phyloP scores from a whole-genome alignment of 2,797 vertebrate species.

The Acipenser oxyrinchus region DNA sequence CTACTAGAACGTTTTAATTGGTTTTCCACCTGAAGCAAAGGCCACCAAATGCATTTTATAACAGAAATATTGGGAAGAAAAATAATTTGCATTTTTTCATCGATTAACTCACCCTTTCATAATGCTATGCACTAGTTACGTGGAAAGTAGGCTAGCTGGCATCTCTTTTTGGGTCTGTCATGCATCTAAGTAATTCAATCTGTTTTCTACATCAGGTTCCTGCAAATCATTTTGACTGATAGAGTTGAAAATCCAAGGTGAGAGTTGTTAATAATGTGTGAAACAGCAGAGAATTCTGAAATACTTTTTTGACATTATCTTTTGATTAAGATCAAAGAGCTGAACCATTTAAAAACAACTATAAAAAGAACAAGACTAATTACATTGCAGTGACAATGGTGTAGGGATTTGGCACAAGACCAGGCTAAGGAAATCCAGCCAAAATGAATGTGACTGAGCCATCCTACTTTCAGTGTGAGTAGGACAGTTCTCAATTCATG shows the following conservation, averaged over 20 bases:
- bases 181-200: slow-evolving; percentile 12
- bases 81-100: slow-evolving; percentile 18
- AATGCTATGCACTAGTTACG: slow-evolving; percentile 20
- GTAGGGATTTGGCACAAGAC: no score
- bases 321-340: background rate
- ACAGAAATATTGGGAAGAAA: slow-evolving; percentile 20
- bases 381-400: no score
- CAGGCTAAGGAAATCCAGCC: no score
- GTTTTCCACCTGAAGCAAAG: background rate
- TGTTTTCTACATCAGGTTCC: slow-evolving; percentile 22
- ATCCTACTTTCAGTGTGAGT: no score
- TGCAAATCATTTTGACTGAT: slow-evolving; percentile 27
- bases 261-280: slow-evolving; percentile 25
- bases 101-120: slow-evolving; percentile 24
- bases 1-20: background rate
- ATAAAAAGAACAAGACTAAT: no score
- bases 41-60: slow-evolving; percentile 18
- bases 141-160: slow-evolving; percentile 23
- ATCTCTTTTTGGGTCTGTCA: slow-evolving; percentile 11
- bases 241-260: slow-evolving; percentile 26
- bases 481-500: no score
- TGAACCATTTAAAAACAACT: background rate
- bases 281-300: slow-evolving; percentile 10
- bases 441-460: no score
- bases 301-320: slow-evolving; percentile 12